Base-by-base conservation (phyloP, 1,140 invertebrate genomes). In the Asobara japonica region DNA sequence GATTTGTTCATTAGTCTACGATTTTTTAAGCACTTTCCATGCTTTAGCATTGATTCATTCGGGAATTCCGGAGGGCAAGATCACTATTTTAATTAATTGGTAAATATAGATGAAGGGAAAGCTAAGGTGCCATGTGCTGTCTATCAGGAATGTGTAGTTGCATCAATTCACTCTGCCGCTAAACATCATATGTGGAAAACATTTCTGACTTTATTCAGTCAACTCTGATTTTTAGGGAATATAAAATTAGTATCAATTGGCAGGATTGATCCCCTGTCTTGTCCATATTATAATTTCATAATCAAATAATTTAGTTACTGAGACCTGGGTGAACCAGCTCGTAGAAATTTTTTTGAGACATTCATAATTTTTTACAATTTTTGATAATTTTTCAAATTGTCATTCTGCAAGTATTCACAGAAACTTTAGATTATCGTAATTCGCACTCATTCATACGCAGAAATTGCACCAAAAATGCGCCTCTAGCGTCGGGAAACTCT, bases 241-340 rank as follows among this genome's bases (percentile, higher is more conserved):
- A 48, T 45, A 29, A 68, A 56, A 56, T 29, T 60, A 31, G 4
- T 56, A 30, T 33, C n/a, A 22, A 69, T 56, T 51, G 66, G 45
- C 66, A 68, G 66, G 66, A 68, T 51, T 51, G 4, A 68, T 68
- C 66, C 66, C 38, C 16, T 30, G 20, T 68, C 27, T n/a, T 68
- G 30, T 68, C 6, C n/a, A 27, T 25, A 30, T 16, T 30, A 29
- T 30, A 13, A 48, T 25, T 45, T 45, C 4, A 45, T 11, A 11
- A 13, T 45, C 41, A 45, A 16, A 16, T 45, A 2, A 45, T 45
- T 45, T 45, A 16, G 2, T 5, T 16, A n/a, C n/a, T n/a, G n/a
- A n/a, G n/a, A n/a, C n/a, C n/a, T n/a, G n/a, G n/a, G n/a, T n/a
- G n/a, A n/a, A n/a, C n/a, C n/a, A n/a, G n/a, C n/a, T n/a, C n/a